These are phyloP conservation scores for Halesus radiatus DNA, from an alignment of 1,140 invertebrate genomes.

Conservation along the genomic window DNA sequence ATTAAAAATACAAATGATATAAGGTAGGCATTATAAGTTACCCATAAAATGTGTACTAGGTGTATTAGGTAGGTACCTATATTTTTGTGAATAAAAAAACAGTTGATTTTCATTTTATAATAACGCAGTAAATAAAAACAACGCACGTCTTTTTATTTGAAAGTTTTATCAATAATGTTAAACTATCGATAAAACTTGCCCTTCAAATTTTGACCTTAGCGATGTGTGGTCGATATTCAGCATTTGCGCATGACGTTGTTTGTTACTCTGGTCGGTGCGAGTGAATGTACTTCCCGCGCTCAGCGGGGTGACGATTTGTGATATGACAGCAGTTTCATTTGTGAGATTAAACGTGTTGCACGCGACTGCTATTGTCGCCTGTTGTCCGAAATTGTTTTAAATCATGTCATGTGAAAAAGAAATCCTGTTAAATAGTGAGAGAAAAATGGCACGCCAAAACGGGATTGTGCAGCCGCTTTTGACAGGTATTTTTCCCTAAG, in stretches of 20 bases:
- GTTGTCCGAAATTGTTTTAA: slow-evolving; percentile 27
- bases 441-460: slow-evolving; percentile 73
- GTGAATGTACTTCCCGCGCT: slow-evolving; percentile 43
- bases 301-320: slow-evolving; percentile 45
- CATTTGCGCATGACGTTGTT: slow-evolving; percentile 46
- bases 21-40: no score
- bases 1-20: no score
- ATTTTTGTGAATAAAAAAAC: no score
- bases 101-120: no score
- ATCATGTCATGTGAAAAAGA: slow-evolving; percentile 48
- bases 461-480: slow-evolving; percentile 85
- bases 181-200: slow-evolving; percentile 52
- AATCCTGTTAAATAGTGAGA: slow-evolving; percentile 36
- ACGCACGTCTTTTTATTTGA: not conserved
- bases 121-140: no score
- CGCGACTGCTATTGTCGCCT: slow-evolving; percentile 3
- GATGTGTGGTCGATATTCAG: slow-evolving; percentile 56
- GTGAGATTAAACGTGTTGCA: slow-evolving; percentile 38
- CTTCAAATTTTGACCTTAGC: slow-evolving; percentile 57
- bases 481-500: slow-evolving; percentile 73
- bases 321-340: slow-evolving; percentile 57
- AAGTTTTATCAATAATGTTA: slow-evolving; percentile 41
- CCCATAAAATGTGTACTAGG: no score
- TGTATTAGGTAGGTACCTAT: no score
- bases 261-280: not conserved